Conservation (phyloP, 2,797 vertebrate genomes). For the Lagodon rhomboides region DNA sequence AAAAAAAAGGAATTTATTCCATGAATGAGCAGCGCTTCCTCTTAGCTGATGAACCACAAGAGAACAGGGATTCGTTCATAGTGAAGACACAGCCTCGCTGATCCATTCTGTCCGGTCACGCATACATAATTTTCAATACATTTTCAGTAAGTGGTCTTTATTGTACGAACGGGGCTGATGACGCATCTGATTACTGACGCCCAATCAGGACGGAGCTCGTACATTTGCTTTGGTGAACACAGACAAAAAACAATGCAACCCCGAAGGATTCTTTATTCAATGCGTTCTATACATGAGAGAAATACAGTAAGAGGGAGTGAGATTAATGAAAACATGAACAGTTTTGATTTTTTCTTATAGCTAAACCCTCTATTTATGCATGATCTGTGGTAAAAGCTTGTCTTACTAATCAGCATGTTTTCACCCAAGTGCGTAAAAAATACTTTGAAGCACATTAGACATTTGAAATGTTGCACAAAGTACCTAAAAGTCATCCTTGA, state of each 20-base stretch:
- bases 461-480: background rate
- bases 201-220: background rate
- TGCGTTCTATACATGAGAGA: background rate
- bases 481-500: no score
- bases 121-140: conserved; percentile 1
- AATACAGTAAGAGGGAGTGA: background rate
- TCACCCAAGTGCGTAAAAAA: background rate
- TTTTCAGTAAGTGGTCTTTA: conserved; percentile 8
- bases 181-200: background rate
- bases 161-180: conserved; percentile 12
- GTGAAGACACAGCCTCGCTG: background rate
- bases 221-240: background rate
- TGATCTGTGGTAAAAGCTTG: background rate
- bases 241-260: background rate
- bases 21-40: background rate
- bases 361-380: background rate
- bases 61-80: conserved; percentile 12
- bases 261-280: background rate
- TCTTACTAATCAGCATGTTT: background rate
- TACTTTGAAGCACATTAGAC: background rate
- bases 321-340: background rate
- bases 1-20: background rate
- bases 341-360: background rate
- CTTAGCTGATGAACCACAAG: background rate
- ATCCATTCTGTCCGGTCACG: conserved; percentile 28